These are phyloP conservation scores for Chaetogeoica ovagalla DNA, from an alignment of 2,888 invertebrate genomes.

Conservation along the genomic window DNA sequence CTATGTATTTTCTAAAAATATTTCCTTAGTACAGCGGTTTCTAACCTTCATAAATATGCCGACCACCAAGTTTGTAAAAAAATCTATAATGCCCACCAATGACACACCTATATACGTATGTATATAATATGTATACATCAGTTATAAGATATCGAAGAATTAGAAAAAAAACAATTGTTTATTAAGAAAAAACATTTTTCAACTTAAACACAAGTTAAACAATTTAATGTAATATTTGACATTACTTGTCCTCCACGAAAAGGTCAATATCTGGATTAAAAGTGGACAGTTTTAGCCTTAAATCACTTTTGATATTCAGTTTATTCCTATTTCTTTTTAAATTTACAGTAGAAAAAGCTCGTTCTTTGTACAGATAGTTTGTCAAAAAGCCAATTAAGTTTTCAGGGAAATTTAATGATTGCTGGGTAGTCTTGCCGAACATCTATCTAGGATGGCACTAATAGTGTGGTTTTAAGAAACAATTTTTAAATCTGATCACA, in stretches of 20 bases:
- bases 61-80: too few relatives aligned
- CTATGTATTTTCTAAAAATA: too few relatives aligned
- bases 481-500: neutral
- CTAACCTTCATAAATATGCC: too few relatives aligned
- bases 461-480: neutral
- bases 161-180: too few relatives aligned
- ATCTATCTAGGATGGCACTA: neutral
- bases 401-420: neutral
- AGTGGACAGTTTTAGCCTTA: neutral
- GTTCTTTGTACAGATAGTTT: conserved; percentile 2
- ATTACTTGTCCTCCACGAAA: neutral
- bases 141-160: too few relatives aligned
- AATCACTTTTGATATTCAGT: neutral
- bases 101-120: too few relatives aligned
- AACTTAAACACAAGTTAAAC: too few relatives aligned
- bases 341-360: conserved; percentile 2
- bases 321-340: neutral
- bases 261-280: neutral
- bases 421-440: conserved; percentile 16
- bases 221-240: neutral
- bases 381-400: conserved; percentile 2
- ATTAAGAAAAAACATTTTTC: too few relatives aligned
- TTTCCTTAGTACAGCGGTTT: too few relatives aligned
- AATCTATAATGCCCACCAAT: too few relatives aligned
- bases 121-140: too few relatives aligned